These are phyloP conservation scores for Zaprionus capensis DNA, from an alignment of 1,140 invertebrate genomes.

Conservation along the genomic window DNA sequence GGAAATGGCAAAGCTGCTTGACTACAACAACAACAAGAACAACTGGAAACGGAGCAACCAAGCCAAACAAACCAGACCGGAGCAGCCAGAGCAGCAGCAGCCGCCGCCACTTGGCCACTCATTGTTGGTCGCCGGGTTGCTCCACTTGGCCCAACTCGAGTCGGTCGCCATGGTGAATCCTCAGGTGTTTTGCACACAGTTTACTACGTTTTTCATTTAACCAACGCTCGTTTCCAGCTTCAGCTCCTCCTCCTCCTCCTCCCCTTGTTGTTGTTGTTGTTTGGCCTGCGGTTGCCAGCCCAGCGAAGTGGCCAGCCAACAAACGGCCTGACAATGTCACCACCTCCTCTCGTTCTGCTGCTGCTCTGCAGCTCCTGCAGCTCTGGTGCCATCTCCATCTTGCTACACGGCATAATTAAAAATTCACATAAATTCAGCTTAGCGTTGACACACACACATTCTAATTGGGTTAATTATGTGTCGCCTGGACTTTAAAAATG, in stretches of 20 bases:
- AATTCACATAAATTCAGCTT: constrained; percentile 84
- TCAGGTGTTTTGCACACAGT: constrained; percentile 83
- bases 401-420: constrained; percentile 72
- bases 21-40: constrained; percentile 59
- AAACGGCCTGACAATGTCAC: constrained; percentile 25
- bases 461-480: constrained; percentile 84
- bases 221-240: constrained; percentile 52
- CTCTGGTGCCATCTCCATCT: not conserved
- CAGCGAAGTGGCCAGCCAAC: constrained; percentile 43
- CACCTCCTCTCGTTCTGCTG: constrained; percentile 12
- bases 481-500: constrained; percentile 82
- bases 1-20: constrained; percentile 80
- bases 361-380: not conserved
- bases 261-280: constrained; percentile 40
- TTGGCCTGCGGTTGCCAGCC: constrained; percentile 67
- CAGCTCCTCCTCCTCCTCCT: constrained; percentile 53
- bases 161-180: constrained; percentile 78
- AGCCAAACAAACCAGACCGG: constrained; percentile 13
- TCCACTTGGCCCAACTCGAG: constrained; percentile 6
- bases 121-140: constrained; percentile 67
- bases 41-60: constrained; percentile 34
- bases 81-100: constrained; percentile 39
- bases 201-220: constrained; percentile 83
- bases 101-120: constrained; percentile 73
- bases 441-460: constrained; percentile 74